A percentile compares a stretch with the other conserved stretches of the same genome.
Conservation (phyloP, 92 coral and sea anemone genomes). For the Palythoa caribaeorum region DNA sequence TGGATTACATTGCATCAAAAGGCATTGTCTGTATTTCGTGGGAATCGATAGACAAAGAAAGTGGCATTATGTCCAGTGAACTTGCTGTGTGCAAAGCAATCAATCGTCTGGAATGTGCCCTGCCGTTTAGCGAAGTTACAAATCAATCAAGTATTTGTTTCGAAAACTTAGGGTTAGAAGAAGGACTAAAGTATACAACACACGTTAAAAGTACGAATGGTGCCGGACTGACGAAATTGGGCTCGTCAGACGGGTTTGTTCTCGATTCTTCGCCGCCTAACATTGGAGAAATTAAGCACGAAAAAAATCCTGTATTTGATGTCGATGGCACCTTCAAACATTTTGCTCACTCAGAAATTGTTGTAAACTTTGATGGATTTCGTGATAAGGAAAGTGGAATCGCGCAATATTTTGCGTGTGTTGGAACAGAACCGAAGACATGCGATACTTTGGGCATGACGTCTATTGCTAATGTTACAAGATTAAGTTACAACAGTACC, state of each 20-base stretch:
- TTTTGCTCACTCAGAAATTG: slow-evolving; percentile 57
- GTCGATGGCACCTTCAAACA: neutral
- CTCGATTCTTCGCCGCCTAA: slow-evolving; percentile 80
- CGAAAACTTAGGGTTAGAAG: slow-evolving; percentile 55
- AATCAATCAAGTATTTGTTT: slow-evolving; percentile 50
- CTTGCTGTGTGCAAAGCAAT: slow-evolving; percentile 66
- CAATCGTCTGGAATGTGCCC: slow-evolving; percentile 59
- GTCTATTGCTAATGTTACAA: slow-evolving; percentile 42
- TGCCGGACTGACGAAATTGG: slow-evolving; percentile 55
- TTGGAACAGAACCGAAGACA: slow-evolving; percentile 71
- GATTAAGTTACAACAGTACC: slow-evolving; percentile 40
- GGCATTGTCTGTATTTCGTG: slow-evolving; percentile 54
- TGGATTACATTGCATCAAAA: slow-evolving; percentile 50
- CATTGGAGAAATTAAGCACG: slow-evolving; percentile 58
- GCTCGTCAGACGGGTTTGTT: slow-evolving; percentile 65
- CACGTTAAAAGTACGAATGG: slow-evolving; percentile 55
- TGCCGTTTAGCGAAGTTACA: slow-evolving; percentile 51
- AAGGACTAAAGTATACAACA: slow-evolving; percentile 63
- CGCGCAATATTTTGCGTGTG: slow-evolving; percentile 50
- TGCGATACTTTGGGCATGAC: slow-evolving; percentile 67
- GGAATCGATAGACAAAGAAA: slow-evolving; percentile 62
- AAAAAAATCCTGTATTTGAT: slow-evolving; percentile 28
- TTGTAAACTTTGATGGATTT: slow-evolving; percentile 71
- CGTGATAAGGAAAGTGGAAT: slow-evolving; percentile 76
- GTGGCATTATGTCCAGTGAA: slow-evolving; percentile 60